Evolutionary conservation across 2,113 vertebrate species (phyloP).

Genomic region (Cyprinodon tularosa): DNA sequence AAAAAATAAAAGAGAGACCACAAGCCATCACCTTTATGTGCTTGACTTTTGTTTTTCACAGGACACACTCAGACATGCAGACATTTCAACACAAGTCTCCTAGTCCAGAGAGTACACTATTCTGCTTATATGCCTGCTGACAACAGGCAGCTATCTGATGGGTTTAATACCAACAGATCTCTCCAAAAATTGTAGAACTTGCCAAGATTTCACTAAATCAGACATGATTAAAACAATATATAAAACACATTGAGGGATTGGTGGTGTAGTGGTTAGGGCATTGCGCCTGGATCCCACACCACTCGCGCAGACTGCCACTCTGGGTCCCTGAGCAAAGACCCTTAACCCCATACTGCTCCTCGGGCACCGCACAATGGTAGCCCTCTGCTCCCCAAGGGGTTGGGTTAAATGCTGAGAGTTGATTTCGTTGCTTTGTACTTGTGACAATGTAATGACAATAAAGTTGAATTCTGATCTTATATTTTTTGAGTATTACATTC

Average conservation of each 20-base stretch:
- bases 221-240: slow-evolving; percentile 19
- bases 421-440: no score
- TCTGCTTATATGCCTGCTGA: slow-evolving; percentile 44
- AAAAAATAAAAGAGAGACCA: slow-evolving; percentile 30
- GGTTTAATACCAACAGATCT: slow-evolving; percentile 51
- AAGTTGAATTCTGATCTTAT: no score
- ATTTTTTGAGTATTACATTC: not conserved
- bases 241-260: no score
- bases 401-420: no score
- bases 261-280: no score
- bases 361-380: no score
- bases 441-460: no score
- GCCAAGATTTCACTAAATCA: slow-evolving; percentile 51
- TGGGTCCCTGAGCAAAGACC: no score
- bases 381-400: no score
- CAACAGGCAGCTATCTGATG: slow-evolving; percentile 57
- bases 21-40: slow-evolving; percentile 32
- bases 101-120: slow-evolving; percentile 38
- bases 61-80: slow-evolving; percentile 17
- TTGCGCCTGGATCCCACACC: no score
- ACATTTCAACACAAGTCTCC: slow-evolving; percentile 47
- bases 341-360: no score
- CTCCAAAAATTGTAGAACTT: slow-evolving; percentile 33
- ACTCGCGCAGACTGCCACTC: no score
- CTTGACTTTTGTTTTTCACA: slow-evolving; percentile 16